Evolutionary conservation across 2,113 vertebrate genomes (phyloP), one percentile per base, ranked within the genome.

Genomic region (Trematocara macrostoma): DNA sequence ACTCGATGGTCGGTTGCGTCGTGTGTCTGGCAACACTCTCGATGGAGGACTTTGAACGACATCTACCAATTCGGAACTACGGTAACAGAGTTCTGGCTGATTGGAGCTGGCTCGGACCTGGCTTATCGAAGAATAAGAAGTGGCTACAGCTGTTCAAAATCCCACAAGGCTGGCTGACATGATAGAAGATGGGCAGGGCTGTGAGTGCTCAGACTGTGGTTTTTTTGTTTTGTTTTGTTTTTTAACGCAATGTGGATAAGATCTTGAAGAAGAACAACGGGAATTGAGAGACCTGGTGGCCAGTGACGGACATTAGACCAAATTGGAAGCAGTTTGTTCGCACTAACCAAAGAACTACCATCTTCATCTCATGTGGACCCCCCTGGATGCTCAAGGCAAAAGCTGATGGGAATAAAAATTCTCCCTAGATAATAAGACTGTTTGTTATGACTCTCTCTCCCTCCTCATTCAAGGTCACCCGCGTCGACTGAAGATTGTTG

Each of bases 221-320:
- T 2, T n/a, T 11, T n/a, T 15, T 2, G 2, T 2, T 2, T 2
- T 1, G 26, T 0, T 34, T 29, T 8, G 2, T 29, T 29, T 29
- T 29, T 29, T 29, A 29, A 29, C 29, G 5, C 5, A 29, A 56
- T 26, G 14, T 26, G 53, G 20, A 14, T 26, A 14, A 14, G 2
- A 55, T 55, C 53, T 15, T 56, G 53, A 8, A 56, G 12, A 29
- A 15, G 23, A 56, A 8, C 11, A 56, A 56, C 0, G 1, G 12
- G 53, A 56, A 56, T 29, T 56, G 11, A 5, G 53, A 56, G 53
- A 56, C 53, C 12, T 29, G 53, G 23, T 56, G 53, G 4, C 53
- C 53, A 56, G 55, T 56, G 53, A 56, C 23, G 23, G 55, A 29
- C 55, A 56, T 56, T 29, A 56, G 23, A 56, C 23, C 55, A 15